Base-by-base conservation (phyloP, 2,113 vertebrate species). In the Sylvilagus bachmani region DNA sequence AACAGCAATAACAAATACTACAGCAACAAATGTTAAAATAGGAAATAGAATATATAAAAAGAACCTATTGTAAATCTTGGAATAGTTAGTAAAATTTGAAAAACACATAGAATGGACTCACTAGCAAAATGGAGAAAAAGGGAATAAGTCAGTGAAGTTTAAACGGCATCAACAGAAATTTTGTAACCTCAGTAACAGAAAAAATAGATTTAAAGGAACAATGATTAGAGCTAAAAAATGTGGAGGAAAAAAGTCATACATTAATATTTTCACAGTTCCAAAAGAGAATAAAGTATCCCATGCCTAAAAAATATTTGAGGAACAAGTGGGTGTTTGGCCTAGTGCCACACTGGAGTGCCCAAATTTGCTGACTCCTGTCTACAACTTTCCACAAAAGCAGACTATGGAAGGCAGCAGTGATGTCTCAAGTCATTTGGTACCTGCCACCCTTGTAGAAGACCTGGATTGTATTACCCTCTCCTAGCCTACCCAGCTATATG, bases 11-110 rank as follows among this genome's bases (percentile, higher is more conserved):
- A 61, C 10, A 85, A 90, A 58, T 61, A 86, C 74, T 38, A 33
- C 75, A 86, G 25, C 21, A 91, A 81, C n/a, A 77, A 75, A 81
- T 70, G n/a, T 81, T 90, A 93, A 69, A 69, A 83, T 53, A 49
- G 61, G 36, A 93, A 94, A 69, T 49, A 85, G 33, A 16, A 58
- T 58, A 85, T 25, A 75, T 16, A 79, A 91, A 79, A 89, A 66
- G 44, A 16, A 95, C 80, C 24, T 55, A 90, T n/a, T 51, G 31
- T 31, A 85, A 92, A 73, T 61, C 58, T 89, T 81, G 61, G 11
- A 90, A 69, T 7, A 87, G 19, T 79, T n/a, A 61, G 31, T 11
- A 67, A 79, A 90, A 80, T 6, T 84, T 77, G 19, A 44, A 69
- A 88, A 73, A 58, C 3, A 16, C 14, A 70, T 5, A 61, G 53